These are phyloP conservation scores for Homarus gammarus DNA, from an alignment of 2,888 invertebrate genomes.

Conservation along the genomic window DNA sequence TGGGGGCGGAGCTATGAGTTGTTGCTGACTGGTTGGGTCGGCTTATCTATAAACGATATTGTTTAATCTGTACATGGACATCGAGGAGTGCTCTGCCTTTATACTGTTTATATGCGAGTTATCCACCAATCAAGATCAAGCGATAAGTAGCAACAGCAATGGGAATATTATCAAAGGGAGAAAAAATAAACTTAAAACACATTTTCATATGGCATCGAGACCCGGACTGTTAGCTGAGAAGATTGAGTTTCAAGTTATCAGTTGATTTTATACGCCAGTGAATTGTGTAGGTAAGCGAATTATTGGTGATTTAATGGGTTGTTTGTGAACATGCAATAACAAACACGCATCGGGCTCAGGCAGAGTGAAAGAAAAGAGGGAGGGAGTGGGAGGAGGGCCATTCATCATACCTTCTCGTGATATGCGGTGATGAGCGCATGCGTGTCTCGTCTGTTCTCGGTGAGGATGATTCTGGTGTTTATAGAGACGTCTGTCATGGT, in stretches of 20 bases:
- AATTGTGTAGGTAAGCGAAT: slow-evolving; percentile 60
- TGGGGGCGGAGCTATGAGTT: slow-evolving; percentile 17
- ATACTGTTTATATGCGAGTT: neutral
- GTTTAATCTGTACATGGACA: neutral
- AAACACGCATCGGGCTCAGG: slow-evolving; percentile 17
- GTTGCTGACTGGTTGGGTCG: neutral
- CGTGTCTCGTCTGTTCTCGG: neutral
- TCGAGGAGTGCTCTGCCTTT: neutral
- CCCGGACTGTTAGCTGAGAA: slow-evolving; percentile 31
- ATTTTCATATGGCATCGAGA: slow-evolving; percentile 17
- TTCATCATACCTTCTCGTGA: neutral
- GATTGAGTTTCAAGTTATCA: slow-evolving; percentile 60
- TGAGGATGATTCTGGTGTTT: neutral
- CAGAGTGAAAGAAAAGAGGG: neutral
- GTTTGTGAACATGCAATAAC: slow-evolving; percentile 50
- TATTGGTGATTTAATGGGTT: slow-evolving; percentile 59
- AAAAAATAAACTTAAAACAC: neutral
- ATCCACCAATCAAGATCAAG: neutral
- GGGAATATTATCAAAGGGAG: neutral
- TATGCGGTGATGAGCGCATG: slow-evolving; percentile 20
- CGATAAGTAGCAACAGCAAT: neutral
- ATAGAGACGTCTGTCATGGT: slow-evolving; percentile 10
- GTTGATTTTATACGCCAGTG: slow-evolving; percentile 61
- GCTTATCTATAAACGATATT: neutral
- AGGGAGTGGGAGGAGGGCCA: neutral